A percentile compares a stretch with the other conserved stretches of the same genome.
Evolutionary conservation across 2,797 vertebrate species (phyloP).

Genomic region (Diglossa cyanea): DNA sequence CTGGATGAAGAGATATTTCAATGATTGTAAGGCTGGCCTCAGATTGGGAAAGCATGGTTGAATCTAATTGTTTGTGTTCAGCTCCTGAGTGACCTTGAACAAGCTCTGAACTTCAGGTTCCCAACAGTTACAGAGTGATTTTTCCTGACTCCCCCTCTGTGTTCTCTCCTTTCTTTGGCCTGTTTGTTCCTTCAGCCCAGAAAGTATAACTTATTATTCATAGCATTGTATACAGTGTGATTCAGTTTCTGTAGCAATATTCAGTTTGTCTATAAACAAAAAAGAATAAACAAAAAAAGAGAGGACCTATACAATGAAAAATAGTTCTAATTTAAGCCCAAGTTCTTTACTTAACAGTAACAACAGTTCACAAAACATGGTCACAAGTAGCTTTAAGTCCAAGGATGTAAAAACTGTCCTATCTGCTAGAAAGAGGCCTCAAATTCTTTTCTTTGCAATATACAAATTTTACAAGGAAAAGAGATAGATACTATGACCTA

Average conservation of each 20-base stretch:
- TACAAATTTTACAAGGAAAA: not conserved
- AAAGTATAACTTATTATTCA: not conserved
- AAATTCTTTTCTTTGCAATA: not conserved
- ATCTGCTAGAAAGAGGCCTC: not conserved
- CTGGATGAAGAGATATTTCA: constrained; percentile 3
- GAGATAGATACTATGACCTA: not conserved
- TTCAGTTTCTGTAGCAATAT: not conserved
- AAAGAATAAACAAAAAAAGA: not conserved
- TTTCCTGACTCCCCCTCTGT: not conserved
- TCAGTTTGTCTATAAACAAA: not conserved
- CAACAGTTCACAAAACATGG: not conserved
- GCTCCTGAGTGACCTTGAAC: not conserved
- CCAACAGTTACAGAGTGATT: not conserved
- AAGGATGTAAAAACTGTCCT: not conserved
- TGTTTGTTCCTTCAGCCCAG: not conserved
- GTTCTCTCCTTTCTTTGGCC: not conserved
- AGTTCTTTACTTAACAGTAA: not conserved
- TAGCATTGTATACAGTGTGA: not conserved
- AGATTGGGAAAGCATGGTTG: not conserved
- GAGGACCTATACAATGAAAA: not conserved
- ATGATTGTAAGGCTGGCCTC: not conserved
- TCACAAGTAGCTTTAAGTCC: not conserved
- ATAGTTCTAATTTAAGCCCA: not conserved
- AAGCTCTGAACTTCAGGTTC: not conserved
- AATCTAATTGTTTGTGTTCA: not conserved